These are phyloP conservation scores for Ormyrus rosae DNA, from an alignment of 2,888 invertebrate species.

Conservation along the genomic window DNA sequence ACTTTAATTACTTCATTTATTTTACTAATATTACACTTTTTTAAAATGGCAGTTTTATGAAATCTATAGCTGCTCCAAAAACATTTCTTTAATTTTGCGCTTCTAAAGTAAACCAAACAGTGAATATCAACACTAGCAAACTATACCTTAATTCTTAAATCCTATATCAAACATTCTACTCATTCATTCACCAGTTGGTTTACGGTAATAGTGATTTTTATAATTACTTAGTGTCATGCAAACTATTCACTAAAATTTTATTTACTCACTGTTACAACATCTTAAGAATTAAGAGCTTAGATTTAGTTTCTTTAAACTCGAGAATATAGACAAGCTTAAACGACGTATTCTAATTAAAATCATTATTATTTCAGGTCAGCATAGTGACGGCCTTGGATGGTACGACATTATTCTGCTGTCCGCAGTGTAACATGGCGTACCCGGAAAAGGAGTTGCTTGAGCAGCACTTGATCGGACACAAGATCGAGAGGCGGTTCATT, in stretches of 20 bases:
- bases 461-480: slow-evolving; percentile 85
- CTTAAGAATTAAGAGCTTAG: too few relatives aligned
- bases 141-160: neutral
- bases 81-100: slow-evolving; percentile 15
- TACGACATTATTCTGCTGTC: slow-evolving; percentile 86
- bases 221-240: slow-evolving; percentile 44
- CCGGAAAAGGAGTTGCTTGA: slow-evolving; percentile 88
- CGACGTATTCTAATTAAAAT: too few relatives aligned
- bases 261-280: neutral
- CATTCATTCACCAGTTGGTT: slow-evolving; percentile 21
- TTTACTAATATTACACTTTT: neutral
- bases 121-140: neutral
- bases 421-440: slow-evolving; percentile 89
- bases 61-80: neutral
- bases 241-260: slow-evolving; percentile 22
- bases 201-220: slow-evolving; percentile 20
- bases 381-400: slow-evolving; percentile 87
- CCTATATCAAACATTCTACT: neutral
- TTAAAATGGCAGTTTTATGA: neutral
- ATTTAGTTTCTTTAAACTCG: neutral
- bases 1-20: slow-evolving; percentile 5
- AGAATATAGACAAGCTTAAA: neutral
- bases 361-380: slow-evolving; percentile 79
- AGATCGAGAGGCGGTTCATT: slow-evolving; percentile 87
- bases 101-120: slow-evolving; percentile 34